Evolutionary conservation across 2,888 invertebrate species (phyloP), one percentile per base, ranked within the genome.

Genomic region (Phyto melanocephala): DNA sequence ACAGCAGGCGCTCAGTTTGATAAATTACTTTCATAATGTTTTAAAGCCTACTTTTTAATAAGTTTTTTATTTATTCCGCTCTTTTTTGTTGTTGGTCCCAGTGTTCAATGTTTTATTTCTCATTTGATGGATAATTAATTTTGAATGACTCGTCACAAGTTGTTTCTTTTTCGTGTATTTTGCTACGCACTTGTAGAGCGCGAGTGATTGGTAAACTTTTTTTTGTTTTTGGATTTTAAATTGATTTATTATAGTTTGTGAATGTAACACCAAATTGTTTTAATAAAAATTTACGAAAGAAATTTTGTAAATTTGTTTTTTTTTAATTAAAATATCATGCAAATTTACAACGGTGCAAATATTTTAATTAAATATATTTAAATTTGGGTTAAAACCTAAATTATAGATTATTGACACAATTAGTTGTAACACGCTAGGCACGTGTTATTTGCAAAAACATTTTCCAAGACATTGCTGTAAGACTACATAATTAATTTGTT

Each of bases 1-100:
- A 79, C 82, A 82, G 82, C 82, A 67, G 82, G 82, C 79, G 82
- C 52, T 79, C 79, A 62, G 2, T 79, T 71, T 82, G 82, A 82
- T 82, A 82, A 82, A 82, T 82, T 79, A 79, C 71, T 82, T 82
- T 82, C 63, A 52, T 79, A 79, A 75, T 67, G 71, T 79, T 79
- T 58, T 56, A 67, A 76, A 71, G 75, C 63, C 82, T 70, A 75
- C 63, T 70, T 62, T 56, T 47, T 62, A 35, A 68, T 35, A 62
- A 33, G 13, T 75, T 63, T 60, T 62, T 52, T 76, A 37, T 15
- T 52, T 54, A 2, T 47, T 52, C 45, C n/a, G 8, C 15, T 33
- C 8, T 50, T 33, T 58, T 50, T 62, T 60, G 17, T 54, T 17
- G 70, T 50, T 63, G 35, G 37, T 56, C 50, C 74, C 74, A 70